Conservation (phyloP, 1,140 invertebrate species). For the Pemphigus obesinymphae region DNA sequence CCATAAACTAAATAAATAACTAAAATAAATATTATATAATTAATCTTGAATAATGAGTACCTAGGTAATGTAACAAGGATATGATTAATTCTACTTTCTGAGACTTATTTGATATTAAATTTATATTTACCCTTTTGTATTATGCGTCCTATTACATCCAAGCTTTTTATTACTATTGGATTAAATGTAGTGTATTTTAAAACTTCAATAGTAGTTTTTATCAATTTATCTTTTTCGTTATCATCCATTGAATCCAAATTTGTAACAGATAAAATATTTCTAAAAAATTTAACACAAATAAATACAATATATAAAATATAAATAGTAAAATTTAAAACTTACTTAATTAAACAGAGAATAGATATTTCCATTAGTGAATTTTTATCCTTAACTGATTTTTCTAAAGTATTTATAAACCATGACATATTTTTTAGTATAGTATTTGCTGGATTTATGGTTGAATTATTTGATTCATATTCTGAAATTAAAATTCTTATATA, state of each 20-base stretch:
- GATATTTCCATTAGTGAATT: slow-evolving; percentile 13
- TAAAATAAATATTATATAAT: too few species aligned
- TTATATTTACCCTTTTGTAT: background rate
- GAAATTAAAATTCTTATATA: background rate
- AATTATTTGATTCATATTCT: slow-evolving; percentile 11
- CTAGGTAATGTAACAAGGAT: too few species aligned
- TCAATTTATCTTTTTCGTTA: background rate
- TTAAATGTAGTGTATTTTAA: background rate
- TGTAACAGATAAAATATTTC: slow-evolving; percentile 24
- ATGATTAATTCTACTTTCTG: too few species aligned
- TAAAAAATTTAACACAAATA: background rate
- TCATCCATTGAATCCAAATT: background rate
- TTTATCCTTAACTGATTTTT: background rate
- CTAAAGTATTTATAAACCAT: slow-evolving; percentile 22
- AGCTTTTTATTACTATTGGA: slow-evolving; percentile 2
- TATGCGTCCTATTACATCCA: background rate
- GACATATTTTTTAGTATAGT: background rate
- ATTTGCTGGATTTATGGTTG: background rate
- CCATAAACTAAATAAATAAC: too few species aligned
- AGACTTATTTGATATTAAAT: background rate
- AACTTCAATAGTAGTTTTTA: slow-evolving; percentile 2
- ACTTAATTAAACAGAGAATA: slow-evolving; percentile 28
- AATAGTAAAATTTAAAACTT: background rate
- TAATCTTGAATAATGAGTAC: too few species aligned
- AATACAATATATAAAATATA: background rate